A percentile compares a stretch with the other conserved stretches of the same genome.
phyloP scores from a whole-genome alignment of 2,797 vertebrate species.

The Heterohyrax brucei region DNA sequence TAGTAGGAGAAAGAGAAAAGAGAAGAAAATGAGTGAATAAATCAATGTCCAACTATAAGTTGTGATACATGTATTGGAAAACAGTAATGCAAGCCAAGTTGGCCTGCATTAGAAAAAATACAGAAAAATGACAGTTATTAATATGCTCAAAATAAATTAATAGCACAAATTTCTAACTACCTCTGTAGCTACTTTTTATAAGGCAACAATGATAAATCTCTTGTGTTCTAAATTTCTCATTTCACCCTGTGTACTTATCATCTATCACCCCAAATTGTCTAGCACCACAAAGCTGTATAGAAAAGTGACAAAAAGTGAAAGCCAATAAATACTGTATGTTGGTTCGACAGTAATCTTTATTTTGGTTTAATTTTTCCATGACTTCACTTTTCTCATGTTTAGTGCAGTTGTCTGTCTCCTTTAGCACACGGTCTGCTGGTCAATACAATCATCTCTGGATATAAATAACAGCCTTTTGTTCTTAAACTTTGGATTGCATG shows the following conservation, averaged over 20 bases:
- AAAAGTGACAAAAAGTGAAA: conserved; percentile 55
- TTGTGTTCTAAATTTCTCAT: conserved; percentile 5
- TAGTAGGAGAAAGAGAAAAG: background rate
- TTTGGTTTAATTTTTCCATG: background rate
- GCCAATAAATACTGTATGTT: background rate
- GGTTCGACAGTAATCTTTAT: conserved; percentile 20
- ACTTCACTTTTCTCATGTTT: conserved; percentile 6
- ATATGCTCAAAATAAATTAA: conserved; percentile 7
- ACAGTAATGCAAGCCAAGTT: background rate
- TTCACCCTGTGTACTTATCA: background rate
- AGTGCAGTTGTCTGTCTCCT: conserved; percentile 24
- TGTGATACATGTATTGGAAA: background rate
- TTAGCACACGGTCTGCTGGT: background rate
- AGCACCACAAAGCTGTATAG: background rate
- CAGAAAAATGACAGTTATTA: background rate
- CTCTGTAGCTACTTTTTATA: conserved; percentile 15
- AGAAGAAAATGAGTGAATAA: background rate
- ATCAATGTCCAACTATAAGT: background rate
- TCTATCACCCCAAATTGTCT: background rate
- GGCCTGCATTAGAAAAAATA: background rate
- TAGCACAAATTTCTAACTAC: background rate
- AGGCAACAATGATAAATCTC: background rate
- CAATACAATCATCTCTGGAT: background rate
- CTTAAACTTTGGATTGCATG: conserved; percentile 57
- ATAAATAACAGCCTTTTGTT: conserved; percentile 50